Percentiles rank a stretch among this genome's conserved stretches.
Evolutionary conservation across 2,888 invertebrate species (phyloP).

Genomic region (Ormyrus thymus): DNA sequence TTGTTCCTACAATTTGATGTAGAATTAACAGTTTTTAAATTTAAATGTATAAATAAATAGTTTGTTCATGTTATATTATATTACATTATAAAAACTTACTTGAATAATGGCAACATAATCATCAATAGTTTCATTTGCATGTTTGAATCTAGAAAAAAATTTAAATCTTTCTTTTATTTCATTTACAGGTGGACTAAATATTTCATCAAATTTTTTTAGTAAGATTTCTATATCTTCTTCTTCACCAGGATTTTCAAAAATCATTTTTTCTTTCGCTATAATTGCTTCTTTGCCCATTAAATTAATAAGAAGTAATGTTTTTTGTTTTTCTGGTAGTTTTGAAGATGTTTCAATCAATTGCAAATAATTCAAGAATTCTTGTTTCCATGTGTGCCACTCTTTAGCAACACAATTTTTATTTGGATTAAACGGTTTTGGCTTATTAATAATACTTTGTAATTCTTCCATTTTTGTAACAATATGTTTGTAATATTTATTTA

Average conservation of each 20-base stretch:
- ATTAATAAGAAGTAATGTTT: conserved; percentile 57
- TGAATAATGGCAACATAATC: conserved; percentile 55
- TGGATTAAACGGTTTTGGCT: conserved; percentile 29
- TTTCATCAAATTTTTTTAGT: conserved; percentile 56
- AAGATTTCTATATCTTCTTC: conserved; percentile 57
- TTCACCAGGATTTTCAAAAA: conserved; percentile 38
- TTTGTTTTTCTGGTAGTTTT: conserved; percentile 46
- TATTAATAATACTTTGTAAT: neutral
- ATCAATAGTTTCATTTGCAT: conserved; percentile 48
- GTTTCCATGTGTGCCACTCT: conserved; percentile 61
- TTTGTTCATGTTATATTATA: no score
- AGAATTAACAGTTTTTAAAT: no score
- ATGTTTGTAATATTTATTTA: no score
- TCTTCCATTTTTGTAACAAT: conserved; percentile 12
- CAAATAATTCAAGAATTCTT: conserved; percentile 58
- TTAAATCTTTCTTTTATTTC: conserved; percentile 56
- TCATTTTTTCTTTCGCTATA: conserved; percentile 48
- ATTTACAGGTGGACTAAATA: conserved; percentile 55
- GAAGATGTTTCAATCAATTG: conserved; percentile 49
- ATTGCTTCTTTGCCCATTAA: conserved; percentile 59
- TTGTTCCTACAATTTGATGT: conserved; percentile 41
- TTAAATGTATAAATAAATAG: no score
- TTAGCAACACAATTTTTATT: conserved; percentile 40
- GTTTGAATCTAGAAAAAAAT: conserved; percentile 56
- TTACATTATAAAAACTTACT: conserved; percentile 46